These are phyloP conservation scores for Eulemur albifrons DNA, from an alignment of 2,797 vertebrate species.

Conservation along the genomic window DNA sequence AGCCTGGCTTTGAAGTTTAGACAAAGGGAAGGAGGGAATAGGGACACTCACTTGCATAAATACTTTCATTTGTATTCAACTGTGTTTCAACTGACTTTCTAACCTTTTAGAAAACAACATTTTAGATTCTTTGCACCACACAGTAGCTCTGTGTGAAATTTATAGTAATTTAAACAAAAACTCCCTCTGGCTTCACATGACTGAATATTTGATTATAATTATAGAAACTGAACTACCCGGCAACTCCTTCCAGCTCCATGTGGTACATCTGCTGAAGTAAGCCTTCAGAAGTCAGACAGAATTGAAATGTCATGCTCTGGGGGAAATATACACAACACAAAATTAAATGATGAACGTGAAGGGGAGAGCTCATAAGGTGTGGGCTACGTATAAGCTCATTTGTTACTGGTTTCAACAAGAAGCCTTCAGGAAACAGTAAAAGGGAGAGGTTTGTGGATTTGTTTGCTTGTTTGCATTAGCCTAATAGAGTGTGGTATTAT, in stretches of 20 bases:
- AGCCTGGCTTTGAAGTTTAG: not conserved
- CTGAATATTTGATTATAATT: slow-evolving; percentile 74
- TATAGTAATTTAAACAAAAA: slow-evolving; percentile 62
- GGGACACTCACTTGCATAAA: not conserved
- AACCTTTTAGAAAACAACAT: slow-evolving; percentile 57
- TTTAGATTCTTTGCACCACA: slow-evolving; percentile 48
- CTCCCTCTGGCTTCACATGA: slow-evolving; percentile 62
- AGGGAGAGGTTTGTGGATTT: not conserved
- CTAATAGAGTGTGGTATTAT: not conserved
- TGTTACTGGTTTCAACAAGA: not conserved
- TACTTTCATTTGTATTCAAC: slow-evolving; percentile 37
- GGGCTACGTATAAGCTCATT: not conserved
- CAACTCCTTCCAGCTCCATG: slow-evolving; percentile 28
- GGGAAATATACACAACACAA: slow-evolving; percentile 34
- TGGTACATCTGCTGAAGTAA: slow-evolving; percentile 56
- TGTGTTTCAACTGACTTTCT: slow-evolving; percentile 25
- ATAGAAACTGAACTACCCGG: slow-evolving; percentile 38
- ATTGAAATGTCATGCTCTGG: slow-evolving; percentile 59
- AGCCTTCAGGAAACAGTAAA: not conserved
- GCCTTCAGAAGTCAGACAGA: slow-evolving; percentile 44
- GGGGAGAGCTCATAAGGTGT: not conserved
- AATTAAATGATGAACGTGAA: slow-evolving; percentile 52
- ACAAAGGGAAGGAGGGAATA: not conserved
- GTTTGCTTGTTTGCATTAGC: not conserved
- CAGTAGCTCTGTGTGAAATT: slow-evolving; percentile 58